Conservation (phyloP, 2,888 invertebrate genomes). For the Hoplodrina blanda region DNA sequence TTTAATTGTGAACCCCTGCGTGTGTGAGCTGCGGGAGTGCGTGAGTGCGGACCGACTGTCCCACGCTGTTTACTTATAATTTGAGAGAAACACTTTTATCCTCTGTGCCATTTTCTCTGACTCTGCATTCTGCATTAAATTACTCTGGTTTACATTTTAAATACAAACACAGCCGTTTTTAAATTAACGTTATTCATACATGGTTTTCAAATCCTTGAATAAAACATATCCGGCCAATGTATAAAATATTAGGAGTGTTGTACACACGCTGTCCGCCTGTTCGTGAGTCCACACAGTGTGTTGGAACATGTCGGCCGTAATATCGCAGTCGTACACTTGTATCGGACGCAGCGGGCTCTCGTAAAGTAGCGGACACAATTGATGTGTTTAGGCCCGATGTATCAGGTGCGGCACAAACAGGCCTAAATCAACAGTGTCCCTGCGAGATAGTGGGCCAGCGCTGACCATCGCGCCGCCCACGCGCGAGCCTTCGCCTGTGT, state of each 20-base stretch:
- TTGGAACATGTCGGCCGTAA: not conserved
- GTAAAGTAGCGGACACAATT: slow-evolving; percentile 62
- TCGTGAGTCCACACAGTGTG: slow-evolving; percentile 7
- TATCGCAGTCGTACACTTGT: slow-evolving; percentile 21
- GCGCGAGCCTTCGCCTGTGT: slow-evolving; percentile 32
- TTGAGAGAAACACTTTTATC: slow-evolving; percentile 35
- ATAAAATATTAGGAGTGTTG: slow-evolving; percentile 16
- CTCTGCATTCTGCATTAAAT: slow-evolving; percentile 19
- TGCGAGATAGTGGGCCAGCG: slow-evolving; percentile 52
- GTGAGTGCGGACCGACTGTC: slow-evolving; percentile 29
- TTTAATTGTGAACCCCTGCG: slow-evolving; percentile 52
- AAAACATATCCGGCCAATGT: slow-evolving; percentile 8
- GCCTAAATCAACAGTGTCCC: slow-evolving; percentile 67
- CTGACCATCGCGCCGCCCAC: slow-evolving; percentile 46
- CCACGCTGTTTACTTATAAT: slow-evolving; percentile 56
- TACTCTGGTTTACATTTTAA: slow-evolving; percentile 5
- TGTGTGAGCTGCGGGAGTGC: slow-evolving; percentile 47
- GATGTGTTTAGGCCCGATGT: slow-evolving; percentile 61
- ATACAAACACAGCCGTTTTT: slow-evolving; percentile 7
- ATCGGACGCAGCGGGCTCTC: slow-evolving; percentile 15
- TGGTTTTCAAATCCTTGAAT: not conserved
- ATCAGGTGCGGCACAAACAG: slow-evolving; percentile 62
- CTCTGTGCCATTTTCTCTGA: slow-evolving; percentile 15
- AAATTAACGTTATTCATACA: not conserved
- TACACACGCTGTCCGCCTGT: slow-evolving; percentile 1